These are phyloP conservation scores for Athalia cordata DNA, from an alignment of 2,888 invertebrate species.

Conservation along the genomic window DNA sequence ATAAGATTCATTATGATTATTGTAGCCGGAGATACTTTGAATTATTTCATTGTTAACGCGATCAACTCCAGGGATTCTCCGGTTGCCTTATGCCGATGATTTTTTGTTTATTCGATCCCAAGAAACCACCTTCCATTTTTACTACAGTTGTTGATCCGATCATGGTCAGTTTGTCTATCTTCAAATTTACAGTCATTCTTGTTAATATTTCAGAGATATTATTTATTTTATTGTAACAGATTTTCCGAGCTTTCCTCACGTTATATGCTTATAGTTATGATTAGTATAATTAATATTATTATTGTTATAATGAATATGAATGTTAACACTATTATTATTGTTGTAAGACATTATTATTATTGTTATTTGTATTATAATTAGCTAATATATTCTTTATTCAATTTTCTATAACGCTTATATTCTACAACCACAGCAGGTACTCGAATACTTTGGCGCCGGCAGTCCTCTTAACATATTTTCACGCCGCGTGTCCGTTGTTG, in stretches of 20 bases:
- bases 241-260: background rate
- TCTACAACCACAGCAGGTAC: constrained; percentile 52
- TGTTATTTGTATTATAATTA: background rate
- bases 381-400: constrained; percentile 39
- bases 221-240: constrained; percentile 31
- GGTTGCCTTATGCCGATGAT: constrained; percentile 11
- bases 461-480: constrained; percentile 6
- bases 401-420: constrained; percentile 45
- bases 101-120: constrained; percentile 16
- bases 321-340: background rate
- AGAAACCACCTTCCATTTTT: constrained; percentile 3
- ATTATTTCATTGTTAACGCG: constrained; percentile 28
- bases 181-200: background rate
- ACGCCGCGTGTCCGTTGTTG: constrained; percentile 34
- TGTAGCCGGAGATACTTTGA: background rate
- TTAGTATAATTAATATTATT: background rate
- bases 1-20: too few relatives aligned
- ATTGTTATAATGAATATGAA: background rate
- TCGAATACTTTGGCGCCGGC: constrained; percentile 44
- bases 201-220: constrained; percentile 14
- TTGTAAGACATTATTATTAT: background rate
- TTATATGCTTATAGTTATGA: constrained; percentile 7
- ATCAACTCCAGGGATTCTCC: constrained; percentile 27
- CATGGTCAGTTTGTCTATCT: background rate
- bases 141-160: background rate